A percentile compares a stretch with the other conserved stretches of the same genome.
phyloP scores from a whole-genome alignment of 2,888 invertebrate species.

The Microplitis manilae region DNA sequence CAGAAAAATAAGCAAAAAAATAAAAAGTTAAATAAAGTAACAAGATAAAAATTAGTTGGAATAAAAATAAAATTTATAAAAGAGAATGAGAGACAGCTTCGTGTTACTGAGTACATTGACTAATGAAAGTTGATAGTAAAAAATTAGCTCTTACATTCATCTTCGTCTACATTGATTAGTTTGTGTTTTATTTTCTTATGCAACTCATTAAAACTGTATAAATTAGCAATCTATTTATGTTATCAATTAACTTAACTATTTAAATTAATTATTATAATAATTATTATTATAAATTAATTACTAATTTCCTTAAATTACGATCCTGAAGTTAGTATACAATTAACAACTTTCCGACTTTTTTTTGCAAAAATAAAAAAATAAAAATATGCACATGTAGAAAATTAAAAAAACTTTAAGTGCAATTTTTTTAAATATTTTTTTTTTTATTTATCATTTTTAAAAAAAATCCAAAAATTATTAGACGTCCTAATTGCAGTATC shows the following conservation, averaged over 20 bases:
- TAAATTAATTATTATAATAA: neutral
- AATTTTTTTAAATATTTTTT: too few species aligned
- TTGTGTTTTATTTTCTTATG: neutral
- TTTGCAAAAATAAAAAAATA: too few species aligned
- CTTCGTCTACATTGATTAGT: neutral
- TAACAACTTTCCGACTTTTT: too few species aligned
- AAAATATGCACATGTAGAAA: too few species aligned
- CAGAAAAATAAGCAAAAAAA: slow-evolving; percentile 14
- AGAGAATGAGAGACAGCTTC: neutral
- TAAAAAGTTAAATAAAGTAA: slow-evolving; percentile 8
- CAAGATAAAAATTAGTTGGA: slow-evolving; percentile 14
- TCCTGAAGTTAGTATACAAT: too few species aligned
- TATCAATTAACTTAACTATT: neutral
- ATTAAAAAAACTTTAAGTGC: too few species aligned
- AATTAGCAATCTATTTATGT: neutral
- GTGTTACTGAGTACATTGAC: neutral
- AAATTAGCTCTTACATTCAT: neutral
- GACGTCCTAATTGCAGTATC: too few species aligned
- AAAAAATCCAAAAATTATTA: too few species aligned
- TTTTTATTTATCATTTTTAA: too few species aligned
- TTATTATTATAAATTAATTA: too few species aligned
- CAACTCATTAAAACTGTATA: neutral
- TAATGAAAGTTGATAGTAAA: neutral
- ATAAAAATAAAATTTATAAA: neutral
- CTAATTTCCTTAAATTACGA: too few species aligned